A percentile compares a stretch with the other conserved stretches of the same genome.
These are phyloP conservation scores for Coilia nasus DNA, from an alignment of 2,797 vertebrate species.

Conservation along the genomic window DNA sequence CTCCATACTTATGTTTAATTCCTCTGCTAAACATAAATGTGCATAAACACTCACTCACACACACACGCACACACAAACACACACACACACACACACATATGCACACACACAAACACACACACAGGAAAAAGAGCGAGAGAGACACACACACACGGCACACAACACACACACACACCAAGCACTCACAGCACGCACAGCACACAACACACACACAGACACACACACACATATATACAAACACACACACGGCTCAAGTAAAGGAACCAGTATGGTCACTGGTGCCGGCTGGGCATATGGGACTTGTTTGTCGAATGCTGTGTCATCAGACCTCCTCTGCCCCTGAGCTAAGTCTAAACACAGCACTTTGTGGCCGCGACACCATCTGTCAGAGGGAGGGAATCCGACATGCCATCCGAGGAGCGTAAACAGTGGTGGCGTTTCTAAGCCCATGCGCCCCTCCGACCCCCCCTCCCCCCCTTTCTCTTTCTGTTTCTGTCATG, in stretches of 20 bases:
- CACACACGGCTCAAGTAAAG: not conserved
- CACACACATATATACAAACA: not conserved
- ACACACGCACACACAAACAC: not conserved
- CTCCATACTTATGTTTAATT: not conserved
- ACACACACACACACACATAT: slow-evolving; percentile 9
- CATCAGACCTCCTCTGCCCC: slow-evolving; percentile 74
- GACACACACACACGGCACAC: too few species aligned
- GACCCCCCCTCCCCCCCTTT: not conserved
- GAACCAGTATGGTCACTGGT: not conserved
- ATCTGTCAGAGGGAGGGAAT: slow-evolving; percentile 79
- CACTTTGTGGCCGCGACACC: slow-evolving; percentile 78
- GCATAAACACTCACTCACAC: not conserved
- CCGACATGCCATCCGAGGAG: slow-evolving; percentile 74
- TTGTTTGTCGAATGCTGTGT: slow-evolving; percentile 76
- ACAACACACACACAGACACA: slow-evolving; percentile 19
- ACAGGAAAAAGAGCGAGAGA: too few species aligned
- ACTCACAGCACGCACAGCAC: not conserved
- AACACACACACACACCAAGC: too few species aligned
- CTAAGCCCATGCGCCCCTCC: slow-evolving; percentile 67
- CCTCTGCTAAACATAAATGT: not conserved
- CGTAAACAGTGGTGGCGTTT: slow-evolving; percentile 77
- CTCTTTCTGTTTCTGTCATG: slow-evolving; percentile 69
- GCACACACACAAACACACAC: too few species aligned
- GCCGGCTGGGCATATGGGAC: slow-evolving; percentile 67
- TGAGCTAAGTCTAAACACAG: slow-evolving; percentile 77